Evolutionary conservation across 1,140 invertebrate species (phyloP).

Genomic region (Apis cerana): DNA sequence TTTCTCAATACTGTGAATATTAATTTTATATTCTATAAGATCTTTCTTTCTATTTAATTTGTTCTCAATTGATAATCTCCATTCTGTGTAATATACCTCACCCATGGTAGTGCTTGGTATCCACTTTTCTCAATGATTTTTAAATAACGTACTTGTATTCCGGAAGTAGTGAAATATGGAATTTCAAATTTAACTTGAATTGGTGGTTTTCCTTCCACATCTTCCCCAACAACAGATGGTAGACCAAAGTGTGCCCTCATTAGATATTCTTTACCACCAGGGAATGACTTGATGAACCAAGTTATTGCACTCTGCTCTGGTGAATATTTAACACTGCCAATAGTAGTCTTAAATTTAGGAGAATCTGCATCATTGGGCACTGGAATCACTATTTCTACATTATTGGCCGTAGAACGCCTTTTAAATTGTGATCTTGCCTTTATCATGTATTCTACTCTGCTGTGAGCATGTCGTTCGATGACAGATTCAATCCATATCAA

Average conservation of each 20-base stretch:
- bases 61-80: constrained; percentile 99
- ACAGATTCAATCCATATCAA: constrained; percentile 99
- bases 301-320: constrained; percentile 99
- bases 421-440: constrained; percentile 99
- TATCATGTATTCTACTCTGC: constrained; percentile 99
- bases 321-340: constrained; percentile 98
- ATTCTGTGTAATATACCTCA: constrained; percentile 99
- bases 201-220: constrained; percentile 97
- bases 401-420: constrained; percentile 98
- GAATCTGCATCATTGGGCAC: constrained; percentile 99
- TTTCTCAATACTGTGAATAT: background rate
- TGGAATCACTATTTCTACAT: constrained; percentile 99
- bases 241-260: constrained; percentile 99
- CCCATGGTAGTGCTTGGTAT: constrained; percentile 99
- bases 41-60: constrained; percentile 82
- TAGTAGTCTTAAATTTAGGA: constrained; percentile 99
- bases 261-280: constrained; percentile 99
- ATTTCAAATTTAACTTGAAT: constrained; percentile 99
- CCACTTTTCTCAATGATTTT: constrained; percentile 99
- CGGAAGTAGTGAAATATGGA: constrained; percentile 99
- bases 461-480: constrained; percentile 99
- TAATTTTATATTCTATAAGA: background rate
- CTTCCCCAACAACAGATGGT: constrained; percentile 97
- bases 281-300: constrained; percentile 99
- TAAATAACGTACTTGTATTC: constrained; percentile 98